Conservation (phyloP, 1,140 invertebrate genomes). For the Sinonovacula constricta region DNA sequence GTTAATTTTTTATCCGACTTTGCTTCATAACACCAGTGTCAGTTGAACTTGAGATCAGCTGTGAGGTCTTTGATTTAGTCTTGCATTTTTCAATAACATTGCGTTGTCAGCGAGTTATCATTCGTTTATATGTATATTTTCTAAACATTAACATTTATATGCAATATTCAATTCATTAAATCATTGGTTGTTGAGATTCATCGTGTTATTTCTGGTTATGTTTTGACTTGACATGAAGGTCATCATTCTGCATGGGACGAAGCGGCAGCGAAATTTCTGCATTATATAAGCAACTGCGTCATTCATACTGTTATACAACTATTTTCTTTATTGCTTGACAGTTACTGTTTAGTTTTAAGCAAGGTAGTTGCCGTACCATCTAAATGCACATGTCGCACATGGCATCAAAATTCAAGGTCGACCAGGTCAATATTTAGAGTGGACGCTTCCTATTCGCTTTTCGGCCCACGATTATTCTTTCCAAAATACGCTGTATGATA, state of each 20-base stretch:
- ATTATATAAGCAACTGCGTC: not conserved
- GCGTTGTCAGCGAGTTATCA: not conserved
- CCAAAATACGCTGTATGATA: too few relatives aligned
- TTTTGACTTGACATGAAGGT: constrained; percentile 32
- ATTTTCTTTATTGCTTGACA: not conserved
- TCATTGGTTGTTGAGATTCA: not conserved
- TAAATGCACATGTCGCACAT: not conserved
- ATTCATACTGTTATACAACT: not conserved
- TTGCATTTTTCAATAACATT: constrained; percentile 15
- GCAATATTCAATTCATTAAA: not conserved
- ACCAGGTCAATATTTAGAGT: constrained; percentile 35
- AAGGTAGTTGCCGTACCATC: not conserved
- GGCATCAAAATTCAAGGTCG: constrained; percentile 10
- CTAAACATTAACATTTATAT: not conserved
- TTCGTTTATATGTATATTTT: not conserved
- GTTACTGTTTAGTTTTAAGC: not conserved
- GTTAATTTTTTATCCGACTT: not conserved
- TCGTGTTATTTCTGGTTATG: not conserved
- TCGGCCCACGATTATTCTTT: too few relatives aligned
- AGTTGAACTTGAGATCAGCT: constrained; percentile 22
- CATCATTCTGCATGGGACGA: constrained; percentile 12
- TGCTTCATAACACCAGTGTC: constrained; percentile 2
- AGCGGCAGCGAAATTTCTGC: constrained; percentile 3
- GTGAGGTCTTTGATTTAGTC: not conserved
- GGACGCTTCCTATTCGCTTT: not conserved